Evolutionary conservation across 2,113 vertebrate species (phyloP).

Genomic region (Channa maculata): DNA sequence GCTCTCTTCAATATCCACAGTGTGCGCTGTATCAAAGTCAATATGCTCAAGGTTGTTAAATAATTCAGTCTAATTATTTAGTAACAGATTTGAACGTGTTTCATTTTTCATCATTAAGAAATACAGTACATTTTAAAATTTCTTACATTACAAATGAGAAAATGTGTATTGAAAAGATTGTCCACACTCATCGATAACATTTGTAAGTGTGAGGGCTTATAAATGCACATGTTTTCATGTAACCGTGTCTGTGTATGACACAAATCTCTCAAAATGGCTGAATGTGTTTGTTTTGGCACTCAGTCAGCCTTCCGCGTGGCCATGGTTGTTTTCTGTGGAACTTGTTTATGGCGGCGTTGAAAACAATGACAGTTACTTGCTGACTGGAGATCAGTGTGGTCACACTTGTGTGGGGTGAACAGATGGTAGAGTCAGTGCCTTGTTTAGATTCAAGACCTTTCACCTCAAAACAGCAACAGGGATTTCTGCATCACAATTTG

Average conservation of each 20-base stretch:
- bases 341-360: slow-evolving; percentile 11
- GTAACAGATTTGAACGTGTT: slow-evolving; percentile 47
- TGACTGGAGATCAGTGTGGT: slow-evolving; percentile 49
- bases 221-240: background rate
- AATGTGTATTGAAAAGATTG: background rate
- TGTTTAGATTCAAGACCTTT: slow-evolving; percentile 47
- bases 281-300: background rate
- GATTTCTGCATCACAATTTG: slow-evolving; percentile 9
- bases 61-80: slow-evolving; percentile 68
- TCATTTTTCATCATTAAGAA: slow-evolving; percentile 51
- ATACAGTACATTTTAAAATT: background rate
- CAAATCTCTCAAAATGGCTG: slow-evolving; percentile 26
- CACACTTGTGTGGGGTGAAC: slow-evolving; percentile 36
- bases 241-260: slow-evolving; percentile 9
- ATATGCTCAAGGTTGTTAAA: slow-evolving; percentile 58
- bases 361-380: slow-evolving; percentile 30
- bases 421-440: slow-evolving; percentile 61
- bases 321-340: slow-evolving; percentile 12
- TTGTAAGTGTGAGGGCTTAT: slow-evolving; percentile 22
- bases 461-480: slow-evolving; percentile 10
- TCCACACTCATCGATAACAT: slow-evolving; percentile 18
- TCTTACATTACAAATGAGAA: background rate
- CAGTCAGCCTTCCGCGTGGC: no score
- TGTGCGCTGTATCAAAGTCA: slow-evolving; percentile 43
- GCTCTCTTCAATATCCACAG: background rate